Base-by-base conservation (phyloP, 1,140 invertebrate species). In the Pogonomyrmex barbatus region DNA sequence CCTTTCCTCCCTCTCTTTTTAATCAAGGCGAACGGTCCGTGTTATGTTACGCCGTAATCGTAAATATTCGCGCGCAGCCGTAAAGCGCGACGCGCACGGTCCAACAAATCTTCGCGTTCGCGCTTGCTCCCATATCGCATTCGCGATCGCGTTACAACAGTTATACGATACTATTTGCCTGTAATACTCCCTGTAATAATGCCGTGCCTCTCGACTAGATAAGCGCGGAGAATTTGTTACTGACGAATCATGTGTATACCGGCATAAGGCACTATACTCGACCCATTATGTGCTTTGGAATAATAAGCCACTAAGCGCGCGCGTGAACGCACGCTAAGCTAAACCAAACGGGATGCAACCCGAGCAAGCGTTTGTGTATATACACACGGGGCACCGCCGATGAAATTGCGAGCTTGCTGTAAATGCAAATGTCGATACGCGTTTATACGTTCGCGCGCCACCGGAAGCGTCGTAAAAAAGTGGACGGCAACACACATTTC, bases 211-310 rank as follows among this genome's bases (percentile, higher is more conserved):
- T 83, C 79, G 67, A 83, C 79, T 33, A 83, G 79, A 83, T 83
- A 83, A 83, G 68, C 68, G 54, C 42, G 45, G 68, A 58, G 68
- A 83, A 75, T 75, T 83, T 62, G 68, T 83, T 75, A 56, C 56
- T 58, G 79, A 58, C 68, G 79, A 83, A 83, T 83, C 79, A 83
- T 68, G 68, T 75, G 45, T 30, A 24, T 24, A 10, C 68, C 45
- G 24, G 45, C 54, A 39, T 56, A 56, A 52, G 33, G 54, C 68
- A 50, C n/a, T 36, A 24, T 47, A 75, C 30, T 75, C 68, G 33
- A 30, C 24, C 68, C 79, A 83, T 83, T 83, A 83, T 83, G 68
- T 62, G 68, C 54, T 83, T 83, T 83, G 68, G 79, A 60, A 75
- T 83, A 73, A 83, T 83, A 83, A 83, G 79, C 54, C n/a, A 50